These are phyloP conservation scores for Meda fulgida DNA, from an alignment of 2,797 vertebrate species.

Conservation along the genomic window DNA sequence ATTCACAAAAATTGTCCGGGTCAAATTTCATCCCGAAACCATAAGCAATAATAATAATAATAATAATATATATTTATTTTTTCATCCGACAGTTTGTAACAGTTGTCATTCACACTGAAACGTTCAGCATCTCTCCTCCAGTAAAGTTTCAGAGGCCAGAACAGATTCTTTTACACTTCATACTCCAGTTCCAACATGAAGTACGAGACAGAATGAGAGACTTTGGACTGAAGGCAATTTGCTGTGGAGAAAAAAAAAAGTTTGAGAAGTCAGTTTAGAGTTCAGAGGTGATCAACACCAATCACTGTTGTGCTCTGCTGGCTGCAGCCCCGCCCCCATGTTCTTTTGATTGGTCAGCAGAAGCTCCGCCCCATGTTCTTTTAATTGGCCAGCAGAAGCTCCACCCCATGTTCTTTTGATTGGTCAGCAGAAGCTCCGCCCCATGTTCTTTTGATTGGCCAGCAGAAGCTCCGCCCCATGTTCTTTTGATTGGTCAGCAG, in stretches of 20 bases:
- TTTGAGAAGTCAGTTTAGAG: not conserved
- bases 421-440: no score
- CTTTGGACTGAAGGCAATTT: not conserved
- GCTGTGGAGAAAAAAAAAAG: not conserved
- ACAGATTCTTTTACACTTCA: not conserved
- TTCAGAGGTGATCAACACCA: not conserved
- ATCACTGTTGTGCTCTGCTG: slow-evolving; percentile 61
- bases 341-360: no score
- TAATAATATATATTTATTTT: no score
- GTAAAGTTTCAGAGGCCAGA: not conserved
- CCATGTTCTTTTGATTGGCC: no score
- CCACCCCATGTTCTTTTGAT: rapidly evolving
- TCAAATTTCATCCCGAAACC: not conserved
- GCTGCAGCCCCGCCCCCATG: not conserved
- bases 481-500: no score
- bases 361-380: no score
- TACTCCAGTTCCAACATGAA: not conserved
- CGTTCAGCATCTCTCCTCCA: not conserved
- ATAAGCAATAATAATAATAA: no score
- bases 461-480: no score
- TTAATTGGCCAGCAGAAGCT: no score
- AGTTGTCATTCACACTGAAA: not conserved
- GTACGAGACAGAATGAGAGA: not conserved
- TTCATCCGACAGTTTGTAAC: not conserved
- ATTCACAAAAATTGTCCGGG: not conserved